phyloP scores from a whole-genome alignment of 2,797 vertebrate genomes.

The Coregonus ussuriensis region DNA sequence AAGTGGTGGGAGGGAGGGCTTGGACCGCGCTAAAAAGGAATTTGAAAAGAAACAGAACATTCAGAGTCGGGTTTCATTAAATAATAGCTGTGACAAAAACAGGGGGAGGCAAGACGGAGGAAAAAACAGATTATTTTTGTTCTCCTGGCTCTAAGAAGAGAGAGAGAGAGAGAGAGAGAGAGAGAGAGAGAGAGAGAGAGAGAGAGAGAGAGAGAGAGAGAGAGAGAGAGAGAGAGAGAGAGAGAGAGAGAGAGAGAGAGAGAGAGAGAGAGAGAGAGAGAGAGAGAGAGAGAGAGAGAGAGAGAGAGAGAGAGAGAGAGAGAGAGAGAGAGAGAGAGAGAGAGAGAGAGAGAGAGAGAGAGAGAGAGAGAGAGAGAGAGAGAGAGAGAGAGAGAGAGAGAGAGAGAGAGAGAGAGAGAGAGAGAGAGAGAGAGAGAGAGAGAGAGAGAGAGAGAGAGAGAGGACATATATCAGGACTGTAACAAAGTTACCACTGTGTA shows the following conservation, averaged over 20 bases:
- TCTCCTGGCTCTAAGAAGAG: conserved; percentile 44
- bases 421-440: too few species aligned
- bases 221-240: conserved; percentile 14
- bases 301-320: too few species aligned
- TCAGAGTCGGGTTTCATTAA: conserved; percentile 87
- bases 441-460: too few species aligned
- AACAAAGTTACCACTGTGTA: conserved; percentile 80
- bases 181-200: conserved; percentile 13
- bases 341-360: conserved; percentile 5
- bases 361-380: too few species aligned
- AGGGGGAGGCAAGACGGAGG: conserved; percentile 75
- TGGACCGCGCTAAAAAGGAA: conserved; percentile 82
- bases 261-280: too few species aligned
- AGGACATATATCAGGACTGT: conserved; percentile 72
- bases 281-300: too few species aligned
- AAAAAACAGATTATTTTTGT: conserved; percentile 84
- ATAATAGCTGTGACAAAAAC: conserved; percentile 84
- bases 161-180: too few species aligned
- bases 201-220: conserved; percentile 19
- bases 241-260: too few species aligned
- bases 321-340: too few species aligned
- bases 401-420: too few species aligned
- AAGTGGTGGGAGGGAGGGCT: conserved; percentile 2
- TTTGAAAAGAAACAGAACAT: conserved; percentile 88
- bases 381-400: too few species aligned